Conservation (phyloP, 2,888 invertebrate genomes). For the Falcaria lacertinaria region DNA sequence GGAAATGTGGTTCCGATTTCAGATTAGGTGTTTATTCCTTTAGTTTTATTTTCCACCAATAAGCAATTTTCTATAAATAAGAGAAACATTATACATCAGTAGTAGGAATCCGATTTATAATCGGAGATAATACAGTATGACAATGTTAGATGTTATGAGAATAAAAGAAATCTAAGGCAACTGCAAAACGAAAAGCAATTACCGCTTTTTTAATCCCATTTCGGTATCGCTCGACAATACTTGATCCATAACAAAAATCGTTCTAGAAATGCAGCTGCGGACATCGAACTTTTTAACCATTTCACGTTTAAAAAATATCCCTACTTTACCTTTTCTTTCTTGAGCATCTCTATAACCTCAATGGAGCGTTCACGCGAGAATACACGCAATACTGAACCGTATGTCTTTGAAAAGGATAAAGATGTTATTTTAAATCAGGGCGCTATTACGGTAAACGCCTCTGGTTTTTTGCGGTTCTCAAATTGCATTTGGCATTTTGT, state of each 20-base stretch:
- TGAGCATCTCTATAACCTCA: conserved; percentile 40
- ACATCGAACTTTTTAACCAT: conserved; percentile 40
- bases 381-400: conserved; percentile 25
- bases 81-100: too few species aligned
- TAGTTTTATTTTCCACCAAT: too few species aligned
- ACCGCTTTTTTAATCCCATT: too few species aligned
- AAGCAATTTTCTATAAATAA: too few species aligned
- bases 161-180: too few species aligned
- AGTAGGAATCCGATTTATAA: too few species aligned
- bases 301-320: conserved; percentile 42
- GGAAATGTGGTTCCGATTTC: too few species aligned
- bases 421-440: conserved; percentile 28
- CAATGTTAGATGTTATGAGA: too few species aligned
- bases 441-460: conserved; percentile 33
- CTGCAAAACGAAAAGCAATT: too few species aligned
- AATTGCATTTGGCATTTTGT: conserved; percentile 36
- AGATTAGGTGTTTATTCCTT: too few species aligned
- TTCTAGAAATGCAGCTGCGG: conserved; percentile 50
- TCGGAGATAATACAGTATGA: too few species aligned
- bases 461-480: conserved; percentile 40
- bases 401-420: conserved; percentile 16
- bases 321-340: conserved; percentile 39
- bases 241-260: conserved; percentile 30
- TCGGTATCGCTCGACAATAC: not conserved
- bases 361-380: not conserved